phyloP scores from a whole-genome alignment of 2,797 vertebrate species.

The Pagetopsis macropterus region DNA sequence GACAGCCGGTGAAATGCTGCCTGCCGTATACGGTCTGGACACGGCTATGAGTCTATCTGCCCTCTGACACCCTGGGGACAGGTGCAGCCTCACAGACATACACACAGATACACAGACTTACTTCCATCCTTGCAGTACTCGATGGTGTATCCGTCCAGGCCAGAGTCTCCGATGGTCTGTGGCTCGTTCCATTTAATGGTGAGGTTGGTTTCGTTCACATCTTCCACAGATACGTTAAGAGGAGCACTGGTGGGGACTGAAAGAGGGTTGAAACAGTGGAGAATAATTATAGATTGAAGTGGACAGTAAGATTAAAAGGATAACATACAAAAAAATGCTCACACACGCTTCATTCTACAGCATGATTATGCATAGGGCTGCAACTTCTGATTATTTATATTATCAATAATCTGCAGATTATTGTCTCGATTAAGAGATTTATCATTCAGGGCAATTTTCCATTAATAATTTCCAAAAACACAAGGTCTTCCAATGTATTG shows the following conservation, averaged over 20 bases:
- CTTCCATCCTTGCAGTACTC: slow-evolving; percentile 92
- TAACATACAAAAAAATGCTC: background rate
- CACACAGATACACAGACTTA: slow-evolving; percentile 72
- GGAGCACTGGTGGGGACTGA: slow-evolving; percentile 89
- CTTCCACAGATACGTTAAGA: slow-evolving; percentile 84
- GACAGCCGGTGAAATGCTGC: slow-evolving; percentile 74
- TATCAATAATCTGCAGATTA: background rate
- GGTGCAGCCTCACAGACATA: slow-evolving; percentile 72
- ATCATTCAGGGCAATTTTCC: background rate
- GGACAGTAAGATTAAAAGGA: background rate
- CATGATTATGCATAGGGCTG: background rate
- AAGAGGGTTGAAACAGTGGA: slow-evolving; percentile 1
- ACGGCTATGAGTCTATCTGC: slow-evolving; percentile 69
- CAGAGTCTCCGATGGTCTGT: slow-evolving; percentile 79
- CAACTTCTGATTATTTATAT: background rate
- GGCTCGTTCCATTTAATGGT: slow-evolving; percentile 90
- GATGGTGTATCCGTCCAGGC: slow-evolving; percentile 89
- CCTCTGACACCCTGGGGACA: slow-evolving; percentile 77
- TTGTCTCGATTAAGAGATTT: background rate
- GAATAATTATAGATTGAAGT: background rate
- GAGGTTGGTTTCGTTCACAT: slow-evolving; percentile 86
- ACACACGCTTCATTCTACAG: background rate
- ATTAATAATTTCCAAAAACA: no score
- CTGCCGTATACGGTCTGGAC: slow-evolving; percentile 75
- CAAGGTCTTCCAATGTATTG: no score